phyloP scores from a whole-genome alignment of 2,113 vertebrate species.

The Heteronetta atricapilla region DNA sequence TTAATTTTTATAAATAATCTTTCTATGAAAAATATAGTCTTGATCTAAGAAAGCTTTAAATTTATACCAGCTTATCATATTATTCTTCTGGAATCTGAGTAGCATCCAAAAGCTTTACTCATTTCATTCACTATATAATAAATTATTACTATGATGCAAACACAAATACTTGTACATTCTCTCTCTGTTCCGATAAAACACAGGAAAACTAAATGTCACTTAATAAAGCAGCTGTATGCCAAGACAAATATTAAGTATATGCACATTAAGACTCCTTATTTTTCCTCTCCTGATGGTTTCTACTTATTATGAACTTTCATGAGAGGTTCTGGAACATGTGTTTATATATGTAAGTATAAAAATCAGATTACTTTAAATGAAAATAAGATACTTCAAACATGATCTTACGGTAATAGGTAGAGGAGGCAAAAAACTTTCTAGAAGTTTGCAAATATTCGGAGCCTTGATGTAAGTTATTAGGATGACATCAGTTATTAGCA shows the following conservation, averaged over 20 bases:
- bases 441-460: neutral
- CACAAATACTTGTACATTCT: conserved; percentile 15
- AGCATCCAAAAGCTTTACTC: conserved; percentile 10
- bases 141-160: conserved; percentile 30
- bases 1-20: conserved; percentile 5
- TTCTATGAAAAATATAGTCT: neutral
- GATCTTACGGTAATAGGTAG: neutral
- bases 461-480: neutral
- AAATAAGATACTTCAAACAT: neutral
- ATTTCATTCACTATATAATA: conserved; percentile 6
- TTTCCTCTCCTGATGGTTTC: neutral
- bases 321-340: neutral
- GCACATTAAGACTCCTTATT: neutral
- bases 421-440: neutral
- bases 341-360: neutral
- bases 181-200: conserved; percentile 6
- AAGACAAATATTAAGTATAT: neutral
- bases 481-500: neutral
- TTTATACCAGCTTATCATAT: neutral
- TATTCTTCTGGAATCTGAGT: neutral
- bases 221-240: neutral
- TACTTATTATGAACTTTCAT: neutral
- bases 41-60: neutral
- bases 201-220: conserved; percentile 18
- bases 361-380: neutral